Evolutionary conservation across 2,797 vertebrate genomes (phyloP).

Genomic region (Brachymystax lenok): DNA sequence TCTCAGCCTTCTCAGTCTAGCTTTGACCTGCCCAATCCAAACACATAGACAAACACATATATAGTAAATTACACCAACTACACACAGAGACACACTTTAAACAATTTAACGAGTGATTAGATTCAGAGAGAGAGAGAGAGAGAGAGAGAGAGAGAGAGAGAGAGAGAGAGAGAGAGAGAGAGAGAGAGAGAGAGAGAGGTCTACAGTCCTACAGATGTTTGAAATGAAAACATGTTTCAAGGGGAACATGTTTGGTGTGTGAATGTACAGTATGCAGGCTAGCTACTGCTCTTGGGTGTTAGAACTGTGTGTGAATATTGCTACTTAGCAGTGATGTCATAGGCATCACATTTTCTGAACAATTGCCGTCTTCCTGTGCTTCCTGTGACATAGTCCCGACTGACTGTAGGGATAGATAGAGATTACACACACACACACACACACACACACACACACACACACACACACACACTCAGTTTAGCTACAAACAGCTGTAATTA

Average conservation of each 20-base stretch:
- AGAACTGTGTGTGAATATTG: background rate
- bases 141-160: too few relatives aligned
- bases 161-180: background rate
- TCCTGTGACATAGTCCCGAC: slow-evolving; percentile 72
- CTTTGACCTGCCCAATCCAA: slow-evolving; percentile 5
- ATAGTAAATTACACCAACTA: background rate
- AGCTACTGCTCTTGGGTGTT: background rate
- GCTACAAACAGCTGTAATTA: slow-evolving; percentile 1
- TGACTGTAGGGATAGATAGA: slow-evolving; percentile 53
- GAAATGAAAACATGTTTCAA: background rate
- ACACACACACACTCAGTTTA: background rate
- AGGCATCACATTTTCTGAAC: slow-evolving; percentile 71
- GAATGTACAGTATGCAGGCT: too few relatives aligned
- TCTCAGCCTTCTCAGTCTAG: slow-evolving; percentile 34
- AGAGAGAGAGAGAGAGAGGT: background rate
- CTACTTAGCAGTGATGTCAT: slow-evolving; percentile 76
- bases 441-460: slow-evolving; percentile 10
- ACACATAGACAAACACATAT: slow-evolving; percentile 6
- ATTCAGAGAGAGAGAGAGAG: background rate
- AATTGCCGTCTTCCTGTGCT: slow-evolving; percentile 78
- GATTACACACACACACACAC: slow-evolving; percentile 40
- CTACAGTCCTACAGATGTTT: background rate
- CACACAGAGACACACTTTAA: background rate
- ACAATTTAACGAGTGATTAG: background rate
- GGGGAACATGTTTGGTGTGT: background rate